A percentile compares a stretch with the other conserved stretches of the same genome.
Conservation (phyloP, 1,140 invertebrate genomes). For the Planococcus citri region DNA sequence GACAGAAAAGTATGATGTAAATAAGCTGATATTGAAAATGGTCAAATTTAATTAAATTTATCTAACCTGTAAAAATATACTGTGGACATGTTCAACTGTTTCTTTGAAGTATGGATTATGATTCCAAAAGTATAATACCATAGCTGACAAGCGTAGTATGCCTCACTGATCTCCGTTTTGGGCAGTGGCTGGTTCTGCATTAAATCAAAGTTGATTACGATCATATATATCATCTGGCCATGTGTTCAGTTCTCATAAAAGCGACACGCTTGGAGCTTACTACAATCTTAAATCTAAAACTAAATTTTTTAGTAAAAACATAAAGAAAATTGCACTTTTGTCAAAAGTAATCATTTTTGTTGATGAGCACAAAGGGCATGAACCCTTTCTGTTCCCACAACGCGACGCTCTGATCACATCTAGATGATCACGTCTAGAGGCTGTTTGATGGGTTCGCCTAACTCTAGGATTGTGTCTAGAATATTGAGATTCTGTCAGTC, state of each 20-base stretch:
- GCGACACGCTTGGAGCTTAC: no score
- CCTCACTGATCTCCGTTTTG: constrained; percentile 23
- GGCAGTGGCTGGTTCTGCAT: constrained; percentile 25
- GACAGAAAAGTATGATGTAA: neutral
- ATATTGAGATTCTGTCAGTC: no score
- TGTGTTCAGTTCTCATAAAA: neutral
- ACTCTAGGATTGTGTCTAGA: no score
- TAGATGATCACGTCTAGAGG: no score
- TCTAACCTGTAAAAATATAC: neutral
- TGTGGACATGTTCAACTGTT: neutral
- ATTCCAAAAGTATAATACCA: constrained; percentile 23
- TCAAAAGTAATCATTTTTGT: no score
- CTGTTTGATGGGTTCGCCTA: no score
- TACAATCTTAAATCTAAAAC: no score
- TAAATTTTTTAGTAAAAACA: no score
- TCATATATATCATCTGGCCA: neutral
- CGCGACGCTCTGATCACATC: no score
- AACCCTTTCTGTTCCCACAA: no score
- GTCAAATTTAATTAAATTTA: neutral
- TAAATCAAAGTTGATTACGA: constrained; percentile 21
- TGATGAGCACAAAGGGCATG: no score
- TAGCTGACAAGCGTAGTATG: constrained; percentile 30
- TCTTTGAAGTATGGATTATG: neutral
- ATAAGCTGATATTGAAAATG: neutral
- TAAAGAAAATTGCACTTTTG: no score